Percentiles rank a stretch among this genome's conserved stretches.
These are phyloP conservation scores for Pseudoips prasinana DNA, from an alignment of 2,888 invertebrate species.

Conservation along the genomic window DNA sequence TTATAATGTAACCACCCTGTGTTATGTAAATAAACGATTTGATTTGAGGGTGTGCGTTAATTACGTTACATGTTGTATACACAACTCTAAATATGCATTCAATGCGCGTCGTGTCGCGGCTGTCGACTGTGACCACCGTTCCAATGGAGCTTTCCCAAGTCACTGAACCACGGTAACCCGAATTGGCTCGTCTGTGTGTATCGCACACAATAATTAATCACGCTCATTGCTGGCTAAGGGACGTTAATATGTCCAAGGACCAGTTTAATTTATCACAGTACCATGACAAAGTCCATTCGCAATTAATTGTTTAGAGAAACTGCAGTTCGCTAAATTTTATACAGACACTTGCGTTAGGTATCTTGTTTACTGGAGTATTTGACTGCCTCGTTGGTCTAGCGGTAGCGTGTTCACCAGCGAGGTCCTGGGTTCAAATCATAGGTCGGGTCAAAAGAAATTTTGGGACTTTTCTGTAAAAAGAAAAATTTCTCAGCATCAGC, in stretches of 20 bases:
- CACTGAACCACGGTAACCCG: slow-evolving; percentile 67
- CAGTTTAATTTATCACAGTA: slow-evolving; percentile 66
- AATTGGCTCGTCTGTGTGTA: slow-evolving; percentile 60
- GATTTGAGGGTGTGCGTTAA: too few species aligned
- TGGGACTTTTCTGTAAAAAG: too few species aligned
- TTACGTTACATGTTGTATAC: too few species aligned
- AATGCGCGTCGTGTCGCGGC: slow-evolving; percentile 25
- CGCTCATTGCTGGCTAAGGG: slow-evolving; percentile 56
- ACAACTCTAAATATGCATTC: slow-evolving; percentile 29
- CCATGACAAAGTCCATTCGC: slow-evolving; percentile 53
- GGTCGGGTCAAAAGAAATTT: too few species aligned
- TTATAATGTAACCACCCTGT: too few species aligned
- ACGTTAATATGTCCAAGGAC: slow-evolving; percentile 70
- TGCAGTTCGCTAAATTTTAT: slow-evolving; percentile 34
- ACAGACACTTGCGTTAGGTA: slow-evolving; percentile 12
- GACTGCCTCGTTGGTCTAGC: too few species aligned
- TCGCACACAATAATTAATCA: slow-evolving; percentile 69
- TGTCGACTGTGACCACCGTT: slow-evolving; percentile 10
- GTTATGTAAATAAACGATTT: too few species aligned
- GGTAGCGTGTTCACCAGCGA: too few species aligned
- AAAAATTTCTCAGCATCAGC: too few species aligned
- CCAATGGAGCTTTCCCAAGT: slow-evolving; percentile 42
- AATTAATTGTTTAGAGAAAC: slow-evolving; percentile 57
- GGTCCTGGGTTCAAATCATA: too few species aligned
- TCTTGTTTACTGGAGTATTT: too few species aligned